Evolutionary conservation across 2,888 invertebrate genomes (phyloP).

Genomic region (Drosophila aldrichi): DNA sequence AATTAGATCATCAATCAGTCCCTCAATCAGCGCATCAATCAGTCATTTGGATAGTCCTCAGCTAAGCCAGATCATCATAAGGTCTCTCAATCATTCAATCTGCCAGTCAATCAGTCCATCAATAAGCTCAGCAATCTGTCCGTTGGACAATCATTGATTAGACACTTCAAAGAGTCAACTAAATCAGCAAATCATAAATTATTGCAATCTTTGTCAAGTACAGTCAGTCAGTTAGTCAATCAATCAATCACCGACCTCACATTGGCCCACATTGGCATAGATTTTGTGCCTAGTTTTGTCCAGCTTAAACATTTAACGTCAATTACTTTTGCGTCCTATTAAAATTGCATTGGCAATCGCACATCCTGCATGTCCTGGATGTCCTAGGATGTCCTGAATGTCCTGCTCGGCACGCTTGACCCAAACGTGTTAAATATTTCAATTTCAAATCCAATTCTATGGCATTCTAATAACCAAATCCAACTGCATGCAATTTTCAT

Average conservation of each 20-base stretch:
- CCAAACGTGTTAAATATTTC: conserved; percentile 76
- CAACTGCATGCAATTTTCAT: conserved; percentile 70
- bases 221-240: not conserved
- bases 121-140: not conserved
- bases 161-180: not conserved
- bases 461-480: conserved; percentile 78
- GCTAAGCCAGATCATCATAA: not conserved
- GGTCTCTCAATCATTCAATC: not conserved
- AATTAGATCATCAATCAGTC: not conserved
- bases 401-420: conserved; percentile 12
- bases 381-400: conserved; percentile 2
- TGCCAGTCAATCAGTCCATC: not conserved
- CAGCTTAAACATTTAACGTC: conserved; percentile 32
- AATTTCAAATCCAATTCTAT: conserved; percentile 76
- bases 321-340: conserved; percentile 46
- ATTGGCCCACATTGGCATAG: not conserved
- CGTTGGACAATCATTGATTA: not conserved
- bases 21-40: not conserved
- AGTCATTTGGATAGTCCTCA: not conserved
- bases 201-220: not conserved
- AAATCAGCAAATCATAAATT: not conserved
- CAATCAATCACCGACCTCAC: not conserved
- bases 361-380: conserved; percentile 22
- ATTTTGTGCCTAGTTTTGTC: not conserved
- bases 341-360: conserved; percentile 32